Conservation (phyloP, 2,113 vertebrate genomes). For the Antennarius striatus region DNA sequence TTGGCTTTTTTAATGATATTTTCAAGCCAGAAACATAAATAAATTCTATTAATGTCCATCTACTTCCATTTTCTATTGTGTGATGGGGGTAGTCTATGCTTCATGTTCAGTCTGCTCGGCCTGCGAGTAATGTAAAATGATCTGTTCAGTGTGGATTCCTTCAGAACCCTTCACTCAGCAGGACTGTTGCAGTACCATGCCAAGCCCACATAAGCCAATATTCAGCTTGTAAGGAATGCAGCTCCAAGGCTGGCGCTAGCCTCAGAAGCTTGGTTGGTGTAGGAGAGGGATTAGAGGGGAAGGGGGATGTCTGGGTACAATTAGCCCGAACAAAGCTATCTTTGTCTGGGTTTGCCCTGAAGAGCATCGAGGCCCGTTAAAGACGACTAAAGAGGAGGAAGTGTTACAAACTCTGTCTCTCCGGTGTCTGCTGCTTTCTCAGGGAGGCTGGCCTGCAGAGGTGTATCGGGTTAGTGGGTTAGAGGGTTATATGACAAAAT, state of each 20-base stretch:
- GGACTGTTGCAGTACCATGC: conserved; percentile 50
- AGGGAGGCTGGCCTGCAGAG: no score
- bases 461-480: no score
- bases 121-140: conserved; percentile 57
- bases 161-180: conserved; percentile 72
- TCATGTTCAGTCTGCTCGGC: conserved; percentile 16
- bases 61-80: conserved; percentile 50
- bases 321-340: conserved; percentile 74
- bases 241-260: conserved; percentile 55
- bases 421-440: conserved; percentile 7
- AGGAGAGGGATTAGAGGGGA: conserved; percentile 57
- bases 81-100: conserved; percentile 13
- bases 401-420: conserved; percentile 15
- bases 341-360: conserved; percentile 61
- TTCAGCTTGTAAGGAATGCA: conserved; percentile 69
- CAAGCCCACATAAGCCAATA: conserved; percentile 68
- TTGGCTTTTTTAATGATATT: conserved; percentile 48
- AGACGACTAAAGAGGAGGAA: conserved; percentile 43
- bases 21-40: conserved; percentile 55
- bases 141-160: conserved; percentile 68
- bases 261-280: conserved; percentile 61
- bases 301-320: conserved; percentile 75
- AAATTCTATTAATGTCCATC: conserved; percentile 9
- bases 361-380: conserved; percentile 24
- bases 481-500: conserved; percentile 32